A percentile compares a stretch with the other conserved stretches of the same genome.
phyloP scores from a whole-genome alignment of 1,140 invertebrate genomes.

The Anthonomus grandis region DNA sequence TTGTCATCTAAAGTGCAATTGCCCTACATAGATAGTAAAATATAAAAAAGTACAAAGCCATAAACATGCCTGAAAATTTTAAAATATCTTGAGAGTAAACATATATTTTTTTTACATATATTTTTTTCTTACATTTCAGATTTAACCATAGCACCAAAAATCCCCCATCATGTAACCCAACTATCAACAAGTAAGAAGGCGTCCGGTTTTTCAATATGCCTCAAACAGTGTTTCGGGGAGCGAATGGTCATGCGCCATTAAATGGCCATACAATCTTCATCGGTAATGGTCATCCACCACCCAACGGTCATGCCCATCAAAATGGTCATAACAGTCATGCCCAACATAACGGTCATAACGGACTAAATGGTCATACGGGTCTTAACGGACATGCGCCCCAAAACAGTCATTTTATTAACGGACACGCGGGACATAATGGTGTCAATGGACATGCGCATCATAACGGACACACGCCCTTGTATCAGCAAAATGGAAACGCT shows the following conservation, averaged over 20 bases:
- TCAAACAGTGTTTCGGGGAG: slow-evolving; percentile 17
- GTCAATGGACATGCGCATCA: slow-evolving; percentile 18
- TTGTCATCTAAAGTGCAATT: no score
- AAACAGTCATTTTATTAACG: slow-evolving; percentile 11
- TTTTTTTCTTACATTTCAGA: no score
- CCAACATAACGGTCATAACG: neutral
- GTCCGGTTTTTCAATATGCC: slow-evolving; percentile 10
- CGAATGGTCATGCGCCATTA: slow-evolving; percentile 7
- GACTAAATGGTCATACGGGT: neutral
- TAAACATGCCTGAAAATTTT: no score
- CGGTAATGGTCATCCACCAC: slow-evolving; percentile 7
- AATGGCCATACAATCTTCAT: slow-evolving; percentile 20
- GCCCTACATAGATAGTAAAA: no score
- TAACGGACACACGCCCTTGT: slow-evolving; percentile 18
- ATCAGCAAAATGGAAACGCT: slow-evolving; percentile 25
- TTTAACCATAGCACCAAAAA: no score
- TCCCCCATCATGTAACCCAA: no score
- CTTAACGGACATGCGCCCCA: slow-evolving; percentile 1
- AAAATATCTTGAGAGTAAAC: no score
- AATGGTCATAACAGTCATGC: neutral
- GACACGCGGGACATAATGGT: slow-evolving; percentile 12
- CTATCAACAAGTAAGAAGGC: no score
- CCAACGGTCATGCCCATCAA: neutral
- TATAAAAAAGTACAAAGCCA: no score
- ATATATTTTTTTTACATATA: no score